Conservation (phyloP, 2,888 invertebrate genomes). For the Dermolepida albohirtum region DNA sequence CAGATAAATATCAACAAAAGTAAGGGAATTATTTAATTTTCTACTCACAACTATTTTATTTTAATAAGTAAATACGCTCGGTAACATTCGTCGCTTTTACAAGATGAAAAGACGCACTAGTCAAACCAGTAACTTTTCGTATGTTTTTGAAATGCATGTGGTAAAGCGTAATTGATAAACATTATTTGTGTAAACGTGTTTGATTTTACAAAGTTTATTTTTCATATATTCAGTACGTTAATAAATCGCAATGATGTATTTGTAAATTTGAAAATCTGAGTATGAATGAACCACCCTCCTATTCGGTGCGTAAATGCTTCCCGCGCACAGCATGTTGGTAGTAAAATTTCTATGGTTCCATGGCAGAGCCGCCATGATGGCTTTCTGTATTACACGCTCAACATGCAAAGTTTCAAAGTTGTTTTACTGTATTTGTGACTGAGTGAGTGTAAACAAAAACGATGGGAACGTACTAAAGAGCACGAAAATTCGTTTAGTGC, state of each 20-base stretch:
- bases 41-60: conserved; percentile 28
- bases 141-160: conserved; percentile 7
- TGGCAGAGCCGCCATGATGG: conserved; percentile 83
- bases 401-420: conserved; percentile 79
- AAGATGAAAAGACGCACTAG: conserved; percentile 29
- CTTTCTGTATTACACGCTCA: conserved; percentile 81
- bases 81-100: conserved; percentile 31
- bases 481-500: conserved; percentile 75
- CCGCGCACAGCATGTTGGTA: conserved; percentile 78
- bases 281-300: conserved; percentile 61
- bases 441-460: conserved; percentile 80
- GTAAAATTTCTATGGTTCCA: conserved; percentile 72
- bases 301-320: conserved; percentile 72
- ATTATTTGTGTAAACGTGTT: conserved; percentile 29
- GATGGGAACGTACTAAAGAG: conserved; percentile 81
- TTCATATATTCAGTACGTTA: conserved; percentile 11
- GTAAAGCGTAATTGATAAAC: conserved; percentile 15
- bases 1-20: not conserved
- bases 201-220: conserved; percentile 32
- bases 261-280: conserved; percentile 40
- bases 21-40: conserved; percentile 14
- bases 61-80: conserved; percentile 11
- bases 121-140: conserved; percentile 35
- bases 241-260: conserved; percentile 10
- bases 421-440: conserved; percentile 83